These are phyloP conservation scores for Zaprionus capensis DNA, from an alignment of 1,140 invertebrate genomes.

Conservation along the genomic window DNA sequence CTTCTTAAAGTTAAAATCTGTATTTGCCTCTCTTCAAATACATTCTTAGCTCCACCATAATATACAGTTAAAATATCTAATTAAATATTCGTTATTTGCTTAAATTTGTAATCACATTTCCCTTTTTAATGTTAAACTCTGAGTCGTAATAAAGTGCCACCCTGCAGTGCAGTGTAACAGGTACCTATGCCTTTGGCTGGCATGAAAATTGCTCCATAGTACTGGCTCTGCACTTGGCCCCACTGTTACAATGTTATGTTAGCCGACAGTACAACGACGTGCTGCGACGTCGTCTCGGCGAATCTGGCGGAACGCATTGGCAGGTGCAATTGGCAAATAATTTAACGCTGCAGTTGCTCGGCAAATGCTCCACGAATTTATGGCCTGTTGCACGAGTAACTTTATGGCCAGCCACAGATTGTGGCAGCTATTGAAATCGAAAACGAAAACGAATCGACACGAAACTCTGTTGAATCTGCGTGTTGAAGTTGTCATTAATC, in stretches of 20 bases:
- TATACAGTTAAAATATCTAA: too few species aligned
- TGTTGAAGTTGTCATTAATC: constrained; percentile 36
- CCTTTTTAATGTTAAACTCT: background rate
- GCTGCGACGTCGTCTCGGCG: background rate
- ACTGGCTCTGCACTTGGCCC: background rate
- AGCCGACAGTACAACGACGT: too few species aligned
- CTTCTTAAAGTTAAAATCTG: too few species aligned
- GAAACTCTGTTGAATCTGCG: constrained; percentile 19
- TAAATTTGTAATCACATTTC: background rate
- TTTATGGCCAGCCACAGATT: constrained; percentile 43
- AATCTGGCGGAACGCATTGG: constrained; percentile 48
- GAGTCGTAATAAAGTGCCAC: background rate
- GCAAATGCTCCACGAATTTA: constrained; percentile 47
- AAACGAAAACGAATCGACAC: constrained; percentile 4
- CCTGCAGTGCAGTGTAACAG: constrained; percentile 14
- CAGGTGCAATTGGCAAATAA: constrained; percentile 78
- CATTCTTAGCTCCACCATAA: too few species aligned
- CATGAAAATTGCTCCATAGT: background rate
- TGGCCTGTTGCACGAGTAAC: constrained; percentile 55
- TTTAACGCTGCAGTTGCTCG: constrained; percentile 49
- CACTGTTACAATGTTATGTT: background rate
- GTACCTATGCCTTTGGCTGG: background rate
- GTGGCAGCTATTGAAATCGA: constrained; percentile 23
- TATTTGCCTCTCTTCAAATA: too few species aligned
- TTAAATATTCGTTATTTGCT: too few species aligned